Percentiles rank a stretch among this genome's conserved stretches.
Evolutionary conservation across 2,888 invertebrate genomes (phyloP).

Genomic region (Geotrupes spiniger): DNA sequence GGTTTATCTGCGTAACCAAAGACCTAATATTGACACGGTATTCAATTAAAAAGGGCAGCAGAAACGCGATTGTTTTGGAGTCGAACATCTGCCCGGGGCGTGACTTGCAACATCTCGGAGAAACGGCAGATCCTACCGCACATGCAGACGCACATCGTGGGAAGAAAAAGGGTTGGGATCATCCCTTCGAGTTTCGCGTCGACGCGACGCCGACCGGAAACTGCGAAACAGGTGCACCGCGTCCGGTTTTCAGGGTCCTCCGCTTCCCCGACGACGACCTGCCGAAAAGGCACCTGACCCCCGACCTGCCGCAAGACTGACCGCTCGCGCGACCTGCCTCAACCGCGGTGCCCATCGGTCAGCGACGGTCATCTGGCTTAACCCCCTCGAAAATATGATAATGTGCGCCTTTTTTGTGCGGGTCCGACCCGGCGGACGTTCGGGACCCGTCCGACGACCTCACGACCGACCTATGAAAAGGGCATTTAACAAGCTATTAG

Average conservation of each 20-base stretch:
- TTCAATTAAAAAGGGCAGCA: conserved; percentile 5
- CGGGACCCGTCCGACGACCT: no score
- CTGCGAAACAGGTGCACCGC: conserved; percentile 2
- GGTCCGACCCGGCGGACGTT: no score
- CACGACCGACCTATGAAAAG: no score
- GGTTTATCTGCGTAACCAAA: no score
- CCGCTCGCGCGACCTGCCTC: conserved; percentile 25
- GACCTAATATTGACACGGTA: no score
- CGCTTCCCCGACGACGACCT: background rate
- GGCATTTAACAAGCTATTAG: no score
- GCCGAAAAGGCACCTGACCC: conserved; percentile 29
- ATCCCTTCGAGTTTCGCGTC: conserved; percentile 3
- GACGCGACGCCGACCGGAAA: conserved; percentile 1
- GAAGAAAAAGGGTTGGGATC: conserved; percentile 1
- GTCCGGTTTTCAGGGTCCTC: conserved; percentile 2
- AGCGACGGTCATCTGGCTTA: no score
- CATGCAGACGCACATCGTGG: background rate
- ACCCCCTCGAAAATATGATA: no score
- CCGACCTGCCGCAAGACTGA: conserved; percentile 33
- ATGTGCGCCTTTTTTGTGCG: no score
- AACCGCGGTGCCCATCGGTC: conserved; percentile 1
- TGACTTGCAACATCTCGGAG: conserved; percentile 43
- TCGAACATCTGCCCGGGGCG: conserved; percentile 45
- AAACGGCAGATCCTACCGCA: conserved; percentile 14
- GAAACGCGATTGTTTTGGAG: conserved; percentile 39